These are phyloP conservation scores for Charina bottae DNA, from an alignment of 2,113 vertebrate genomes.

Conservation along the genomic window DNA sequence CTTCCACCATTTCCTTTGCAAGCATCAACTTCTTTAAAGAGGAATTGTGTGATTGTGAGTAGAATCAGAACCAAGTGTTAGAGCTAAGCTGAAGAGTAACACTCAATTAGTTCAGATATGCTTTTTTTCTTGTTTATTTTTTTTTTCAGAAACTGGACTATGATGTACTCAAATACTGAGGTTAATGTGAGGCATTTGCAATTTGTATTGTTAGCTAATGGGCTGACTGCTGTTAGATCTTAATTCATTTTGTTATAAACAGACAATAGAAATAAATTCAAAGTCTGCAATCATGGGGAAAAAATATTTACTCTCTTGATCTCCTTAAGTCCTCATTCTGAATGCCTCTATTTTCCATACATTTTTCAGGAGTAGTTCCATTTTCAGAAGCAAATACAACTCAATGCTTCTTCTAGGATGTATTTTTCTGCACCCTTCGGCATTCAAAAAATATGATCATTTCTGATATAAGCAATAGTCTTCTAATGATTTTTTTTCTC, in stretches of 20 bases:
- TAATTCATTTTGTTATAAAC: constrained; percentile 17
- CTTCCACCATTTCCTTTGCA: not conserved
- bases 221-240: not conserved
- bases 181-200: not conserved
- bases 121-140: not conserved
- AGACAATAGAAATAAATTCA: constrained; percentile 23
- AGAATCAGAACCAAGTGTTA: not conserved
- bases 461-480: not conserved
- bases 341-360: constrained; percentile 10
- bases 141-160: not conserved
- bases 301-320: not conserved
- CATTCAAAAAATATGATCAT: not conserved
- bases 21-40: not conserved
- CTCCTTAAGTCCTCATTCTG: not conserved
- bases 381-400: not conserved
- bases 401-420: not conserved
- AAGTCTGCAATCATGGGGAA: not conserved
- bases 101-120: not conserved
- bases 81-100: not conserved
- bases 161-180: not conserved
- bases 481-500: not conserved
- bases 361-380: not conserved
- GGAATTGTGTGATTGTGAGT: not conserved
- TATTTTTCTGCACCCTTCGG: not conserved
- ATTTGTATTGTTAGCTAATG: constrained; percentile 1